phyloP scores from a whole-genome alignment of 1,140 invertebrate genomes.

The Cepaea nemoralis region DNA sequence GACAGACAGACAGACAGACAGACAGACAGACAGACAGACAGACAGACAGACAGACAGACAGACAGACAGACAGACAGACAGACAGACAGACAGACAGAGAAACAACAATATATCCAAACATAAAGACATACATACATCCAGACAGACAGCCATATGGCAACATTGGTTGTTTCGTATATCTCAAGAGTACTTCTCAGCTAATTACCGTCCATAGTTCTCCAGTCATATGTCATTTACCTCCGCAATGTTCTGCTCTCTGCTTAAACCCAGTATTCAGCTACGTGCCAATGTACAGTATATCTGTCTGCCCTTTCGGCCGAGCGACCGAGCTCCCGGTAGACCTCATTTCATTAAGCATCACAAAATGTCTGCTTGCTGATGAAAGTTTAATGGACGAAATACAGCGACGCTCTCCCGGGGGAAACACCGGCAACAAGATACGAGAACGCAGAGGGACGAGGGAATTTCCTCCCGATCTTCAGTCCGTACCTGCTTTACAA shows the following conservation, averaged over 20 bases:
- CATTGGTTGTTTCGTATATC: too few species aligned
- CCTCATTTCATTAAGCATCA: background rate
- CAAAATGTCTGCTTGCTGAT: background rate
- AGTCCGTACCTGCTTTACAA: background rate
- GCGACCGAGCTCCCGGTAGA: background rate
- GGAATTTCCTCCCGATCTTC: background rate
- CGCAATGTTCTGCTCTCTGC: background rate
- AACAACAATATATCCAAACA: too few species aligned
- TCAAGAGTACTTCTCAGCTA: background rate
- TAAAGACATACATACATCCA: too few species aligned
- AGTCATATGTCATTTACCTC: background rate
- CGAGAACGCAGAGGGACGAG: background rate
- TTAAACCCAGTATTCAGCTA: background rate
- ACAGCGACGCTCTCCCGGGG: background rate
- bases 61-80: too few species aligned
- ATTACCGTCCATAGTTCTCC: background rate
- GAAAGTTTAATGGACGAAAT: background rate
- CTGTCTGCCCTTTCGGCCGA: background rate
- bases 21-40: too few species aligned
- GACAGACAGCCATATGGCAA: too few species aligned
- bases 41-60: too few species aligned
- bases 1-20: too few species aligned
- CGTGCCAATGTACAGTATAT: background rate
- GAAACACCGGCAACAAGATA: background rate
- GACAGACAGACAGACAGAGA: too few species aligned